A percentile compares a stretch with the other conserved stretches of the same genome.
phyloP scores from a whole-genome alignment of 2,797 vertebrate species.

The Enteromius trimaculatus region DNA sequence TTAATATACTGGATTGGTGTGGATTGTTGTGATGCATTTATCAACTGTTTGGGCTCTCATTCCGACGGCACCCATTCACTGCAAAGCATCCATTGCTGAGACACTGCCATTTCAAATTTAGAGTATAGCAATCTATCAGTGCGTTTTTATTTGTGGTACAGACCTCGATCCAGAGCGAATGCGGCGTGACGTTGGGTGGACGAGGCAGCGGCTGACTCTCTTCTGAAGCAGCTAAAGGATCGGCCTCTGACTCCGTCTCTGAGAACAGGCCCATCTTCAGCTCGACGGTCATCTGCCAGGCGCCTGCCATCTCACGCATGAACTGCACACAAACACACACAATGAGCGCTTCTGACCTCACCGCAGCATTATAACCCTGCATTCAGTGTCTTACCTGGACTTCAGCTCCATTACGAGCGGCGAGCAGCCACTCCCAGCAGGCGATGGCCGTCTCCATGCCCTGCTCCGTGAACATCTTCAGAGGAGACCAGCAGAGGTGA shows the following conservation, averaged over 20 bases:
- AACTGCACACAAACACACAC: constrained; percentile 76
- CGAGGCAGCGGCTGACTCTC: constrained; percentile 92
- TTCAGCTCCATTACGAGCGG: constrained; percentile 91
- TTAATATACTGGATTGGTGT: background rate
- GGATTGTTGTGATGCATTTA: background rate
- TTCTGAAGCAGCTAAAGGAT: constrained; percentile 94
- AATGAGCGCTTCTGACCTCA: background rate
- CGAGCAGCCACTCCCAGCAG: constrained; percentile 98
- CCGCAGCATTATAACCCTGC: background rate
- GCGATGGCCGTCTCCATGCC: constrained; percentile 96
- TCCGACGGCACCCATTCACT: background rate
- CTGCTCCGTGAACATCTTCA: constrained; percentile 94
- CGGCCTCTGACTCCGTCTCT: constrained; percentile 85
- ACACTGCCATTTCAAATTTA: no score
- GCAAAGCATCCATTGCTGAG: background rate
- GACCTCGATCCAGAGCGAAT: constrained; percentile 97
- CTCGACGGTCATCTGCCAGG: constrained; percentile 98
- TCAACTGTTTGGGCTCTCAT: background rate
- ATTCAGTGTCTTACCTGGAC: constrained; percentile 82
- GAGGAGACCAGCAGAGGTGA: constrained; percentile 94
- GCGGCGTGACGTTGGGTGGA: constrained; percentile 89
- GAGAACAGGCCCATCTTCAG: constrained; percentile 93
- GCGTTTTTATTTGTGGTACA: constrained; percentile 44
- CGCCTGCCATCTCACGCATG: constrained; percentile 97
- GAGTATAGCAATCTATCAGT: no score